Base-by-base conservation (phyloP, 2,797 vertebrate species). In the Philypnodon macrostomus region DNA sequence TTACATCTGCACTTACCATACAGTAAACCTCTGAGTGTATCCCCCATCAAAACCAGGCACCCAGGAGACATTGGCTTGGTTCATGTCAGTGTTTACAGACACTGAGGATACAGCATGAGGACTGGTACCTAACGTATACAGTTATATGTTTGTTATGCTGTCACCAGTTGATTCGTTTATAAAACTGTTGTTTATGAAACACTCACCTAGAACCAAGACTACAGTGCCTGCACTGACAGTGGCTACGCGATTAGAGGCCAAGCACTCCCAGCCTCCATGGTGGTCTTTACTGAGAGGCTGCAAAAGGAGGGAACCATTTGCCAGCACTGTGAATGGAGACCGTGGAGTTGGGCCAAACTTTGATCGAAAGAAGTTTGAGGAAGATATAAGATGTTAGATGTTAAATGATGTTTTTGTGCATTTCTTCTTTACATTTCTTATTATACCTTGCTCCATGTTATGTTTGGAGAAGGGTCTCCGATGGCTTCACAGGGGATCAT, bases 1-100 rank as follows among this genome's bases (percentile, higher is more conserved):
- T n/a, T n/a, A n/a, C n/a, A n/a, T n/a, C n/a, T n/a, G n/a, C n/a
- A 83, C 87, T 70, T 84, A 98, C 96, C 96, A 98, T 5, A 98
- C 91, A 24, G 92, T 96, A 84, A 96, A 98, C 76, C 90, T 91
- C 85, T 98, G 96, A 32, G 92, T 91, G 67, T 93, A 96, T 49
- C 96, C 96, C 12, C 96, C 96, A 8, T 98, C 95, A 49, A 96
- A 98, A 1, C 96, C 95, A 0, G 95, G 92, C 39, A 91, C 90
- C 96, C 96, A 98, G 68, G 93, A 94, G 42, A 98, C 80, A 16
- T 95, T 97, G 47, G 89, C 93, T 21, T 91, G 90, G 67, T 89
- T 87, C 57, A 89, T 83, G 39, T 94, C 90, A 0, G 92, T 79
- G 31, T 73, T 81, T 63, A 96, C 91, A 0, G 82, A 88, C 29